Conservation (phyloP, 2,113 vertebrate species). For the Chaenocephalus aceratus region DNA sequence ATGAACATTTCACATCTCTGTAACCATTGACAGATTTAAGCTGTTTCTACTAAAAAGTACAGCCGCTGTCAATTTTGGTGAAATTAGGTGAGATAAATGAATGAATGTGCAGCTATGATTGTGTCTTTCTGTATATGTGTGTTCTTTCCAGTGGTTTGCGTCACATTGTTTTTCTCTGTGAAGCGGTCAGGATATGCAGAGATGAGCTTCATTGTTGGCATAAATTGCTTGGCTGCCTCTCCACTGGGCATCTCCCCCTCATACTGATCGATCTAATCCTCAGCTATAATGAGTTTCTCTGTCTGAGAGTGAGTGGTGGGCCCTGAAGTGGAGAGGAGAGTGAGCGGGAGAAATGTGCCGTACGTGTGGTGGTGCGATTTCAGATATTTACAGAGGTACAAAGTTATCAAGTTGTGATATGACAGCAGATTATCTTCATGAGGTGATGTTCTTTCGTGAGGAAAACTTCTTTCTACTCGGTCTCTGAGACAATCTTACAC, state of each 20-base stretch:
- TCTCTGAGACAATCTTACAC: not conserved
- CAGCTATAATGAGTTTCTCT: slow-evolving; percentile 80
- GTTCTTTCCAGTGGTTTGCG: slow-evolving; percentile 19
- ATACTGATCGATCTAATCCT: slow-evolving; percentile 81
- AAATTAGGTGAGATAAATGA: slow-evolving; percentile 4
- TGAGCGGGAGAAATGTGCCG: slow-evolving; percentile 44
- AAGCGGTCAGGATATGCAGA: slow-evolving; percentile 63
- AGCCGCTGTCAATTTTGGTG: not conserved
- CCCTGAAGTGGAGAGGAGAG: slow-evolving; percentile 51
- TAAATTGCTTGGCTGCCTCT: slow-evolving; percentile 79
- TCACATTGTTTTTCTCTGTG: slow-evolving; percentile 58
- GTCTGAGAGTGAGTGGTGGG: slow-evolving; percentile 61
- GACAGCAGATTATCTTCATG: slow-evolving; percentile 2
- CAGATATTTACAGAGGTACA: not conserved
- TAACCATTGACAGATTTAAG: not conserved
- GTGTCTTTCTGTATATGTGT: slow-evolving; percentile 15
- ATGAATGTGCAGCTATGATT: slow-evolving; percentile 12
- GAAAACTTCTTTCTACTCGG: not conserved
- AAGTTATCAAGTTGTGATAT: slow-evolving; percentile 16
- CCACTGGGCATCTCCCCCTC: slow-evolving; percentile 58
- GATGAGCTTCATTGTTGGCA: slow-evolving; percentile 79
- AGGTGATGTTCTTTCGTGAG: not conserved
- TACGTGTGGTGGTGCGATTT: slow-evolving; percentile 29
- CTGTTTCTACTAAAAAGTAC: not conserved
- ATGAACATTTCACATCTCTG: not conserved